A percentile compares a stretch with the other conserved stretches of the same genome.
phyloP scores from a whole-genome alignment of 2,797 vertebrate species.

The Acanthis flammea region DNA sequence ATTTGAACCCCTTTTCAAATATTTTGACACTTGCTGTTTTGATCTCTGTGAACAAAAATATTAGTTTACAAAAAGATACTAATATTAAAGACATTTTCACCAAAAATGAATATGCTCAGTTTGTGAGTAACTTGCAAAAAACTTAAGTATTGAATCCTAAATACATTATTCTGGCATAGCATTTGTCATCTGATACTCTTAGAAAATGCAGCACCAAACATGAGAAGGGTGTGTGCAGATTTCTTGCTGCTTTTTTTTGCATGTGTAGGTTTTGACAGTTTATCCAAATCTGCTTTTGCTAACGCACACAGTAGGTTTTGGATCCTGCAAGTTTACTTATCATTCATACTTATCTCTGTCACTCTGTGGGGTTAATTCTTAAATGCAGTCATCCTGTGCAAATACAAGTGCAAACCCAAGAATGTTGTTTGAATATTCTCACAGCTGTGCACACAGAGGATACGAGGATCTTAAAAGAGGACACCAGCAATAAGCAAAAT shows the following conservation, averaged over 20 bases:
- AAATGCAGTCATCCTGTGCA: background rate
- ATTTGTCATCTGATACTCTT: background rate
- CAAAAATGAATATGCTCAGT: background rate
- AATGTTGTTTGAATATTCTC: background rate
- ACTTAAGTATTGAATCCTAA: background rate
- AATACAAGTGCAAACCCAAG: background rate
- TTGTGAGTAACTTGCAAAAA: constrained; percentile 17
- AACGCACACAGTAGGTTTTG: background rate
- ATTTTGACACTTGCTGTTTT: constrained; percentile 20
- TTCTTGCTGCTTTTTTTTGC: background rate
- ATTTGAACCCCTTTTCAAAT: background rate
- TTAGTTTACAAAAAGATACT: background rate
- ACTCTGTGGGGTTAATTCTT: background rate
- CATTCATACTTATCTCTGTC: background rate
- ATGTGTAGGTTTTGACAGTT: background rate
- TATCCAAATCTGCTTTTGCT: background rate
- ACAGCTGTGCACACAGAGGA: background rate
- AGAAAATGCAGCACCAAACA: background rate
- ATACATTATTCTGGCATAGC: background rate
- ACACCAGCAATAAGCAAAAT: background rate
- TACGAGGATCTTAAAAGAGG: accelerated
- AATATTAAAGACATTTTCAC: constrained; percentile 44
- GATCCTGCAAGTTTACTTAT: background rate
- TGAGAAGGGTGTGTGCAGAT: background rate
- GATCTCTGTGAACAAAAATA: background rate